phyloP scores from a whole-genome alignment of 2,797 vertebrate genomes.

The Acomys russatus region DNA sequence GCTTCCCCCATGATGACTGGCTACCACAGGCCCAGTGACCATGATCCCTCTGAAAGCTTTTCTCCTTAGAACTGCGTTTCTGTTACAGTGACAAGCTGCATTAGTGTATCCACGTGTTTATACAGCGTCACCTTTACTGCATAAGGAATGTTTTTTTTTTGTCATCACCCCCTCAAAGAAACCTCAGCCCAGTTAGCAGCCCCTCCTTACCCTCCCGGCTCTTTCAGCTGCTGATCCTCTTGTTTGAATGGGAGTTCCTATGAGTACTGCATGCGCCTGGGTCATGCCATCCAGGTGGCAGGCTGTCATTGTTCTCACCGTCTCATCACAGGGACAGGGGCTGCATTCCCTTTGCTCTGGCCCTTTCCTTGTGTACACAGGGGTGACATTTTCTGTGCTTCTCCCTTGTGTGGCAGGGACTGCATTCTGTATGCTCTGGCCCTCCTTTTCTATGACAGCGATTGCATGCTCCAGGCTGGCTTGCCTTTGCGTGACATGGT shows the following conservation, averaged over 20 bases:
- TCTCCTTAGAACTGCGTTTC: not conserved
- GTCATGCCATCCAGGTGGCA: not conserved
- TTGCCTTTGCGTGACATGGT: not conserved
- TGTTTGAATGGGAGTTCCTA: not conserved
- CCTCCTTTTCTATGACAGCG: not conserved
- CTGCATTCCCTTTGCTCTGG: not conserved
- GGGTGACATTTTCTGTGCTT: not conserved
- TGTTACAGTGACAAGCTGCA: not conserved
- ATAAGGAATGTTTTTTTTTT: not conserved
- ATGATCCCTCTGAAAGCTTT: not conserved
- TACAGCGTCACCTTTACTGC: not conserved
- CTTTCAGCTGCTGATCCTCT: not conserved
- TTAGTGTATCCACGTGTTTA: not conserved
- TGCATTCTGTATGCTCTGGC: not conserved
- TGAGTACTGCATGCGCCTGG: not conserved
- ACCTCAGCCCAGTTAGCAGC: fast-evolving
- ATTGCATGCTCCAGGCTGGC: not conserved
- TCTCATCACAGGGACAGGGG: not conserved
- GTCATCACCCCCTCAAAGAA: not conserved
- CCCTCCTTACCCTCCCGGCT: not conserved
- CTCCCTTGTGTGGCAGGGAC: not conserved
- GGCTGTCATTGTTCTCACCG: not conserved
- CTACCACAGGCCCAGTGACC: not conserved
- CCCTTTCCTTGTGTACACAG: not conserved
- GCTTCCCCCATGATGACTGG: not conserved